Evolutionary conservation across 2,888 invertebrate species (phyloP).

Genomic region (Brachycybe producta): DNA sequence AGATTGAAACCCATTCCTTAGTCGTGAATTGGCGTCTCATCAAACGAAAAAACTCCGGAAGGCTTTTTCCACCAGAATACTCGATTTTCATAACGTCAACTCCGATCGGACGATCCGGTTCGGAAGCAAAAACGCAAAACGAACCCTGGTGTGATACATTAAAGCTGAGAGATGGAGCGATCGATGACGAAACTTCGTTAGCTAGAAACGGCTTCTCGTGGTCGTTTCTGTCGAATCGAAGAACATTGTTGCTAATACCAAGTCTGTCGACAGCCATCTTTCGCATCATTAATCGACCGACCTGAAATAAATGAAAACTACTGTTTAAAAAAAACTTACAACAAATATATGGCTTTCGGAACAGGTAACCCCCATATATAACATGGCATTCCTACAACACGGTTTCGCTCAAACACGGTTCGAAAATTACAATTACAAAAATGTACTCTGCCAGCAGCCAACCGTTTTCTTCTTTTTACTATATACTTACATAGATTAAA

Average conservation of each 20-base stretch:
- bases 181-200: conserved; percentile 14
- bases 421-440: too few species aligned
- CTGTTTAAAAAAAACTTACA: too few species aligned
- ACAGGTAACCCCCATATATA: too few species aligned
- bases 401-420: too few species aligned
- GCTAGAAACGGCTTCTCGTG: conserved; percentile 38
- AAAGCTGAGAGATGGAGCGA: conserved; percentile 43
- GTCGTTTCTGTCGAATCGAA: conserved; percentile 37
- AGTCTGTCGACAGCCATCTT: conserved; percentile 56
- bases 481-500: too few species aligned
- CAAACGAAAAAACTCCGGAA: conserved; percentile 71
- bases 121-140: conserved; percentile 57
- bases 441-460: too few species aligned
- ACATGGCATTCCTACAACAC: too few species aligned
- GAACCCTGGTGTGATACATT: conserved; percentile 89
- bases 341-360: too few species aligned
- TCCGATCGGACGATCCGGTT: conserved; percentile 30
- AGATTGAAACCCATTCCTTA: conserved; percentile 67
- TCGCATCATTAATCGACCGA: conserved; percentile 69
- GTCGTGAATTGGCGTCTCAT: conserved; percentile 72
- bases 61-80: conserved; percentile 49
- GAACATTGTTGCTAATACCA: conserved; percentile 49
- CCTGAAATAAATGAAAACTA: too few species aligned
- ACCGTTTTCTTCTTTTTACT: too few species aligned
- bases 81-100: conserved; percentile 84